Conservation (phyloP, 2,113 vertebrate genomes). For the Stercorarius parasiticus region DNA sequence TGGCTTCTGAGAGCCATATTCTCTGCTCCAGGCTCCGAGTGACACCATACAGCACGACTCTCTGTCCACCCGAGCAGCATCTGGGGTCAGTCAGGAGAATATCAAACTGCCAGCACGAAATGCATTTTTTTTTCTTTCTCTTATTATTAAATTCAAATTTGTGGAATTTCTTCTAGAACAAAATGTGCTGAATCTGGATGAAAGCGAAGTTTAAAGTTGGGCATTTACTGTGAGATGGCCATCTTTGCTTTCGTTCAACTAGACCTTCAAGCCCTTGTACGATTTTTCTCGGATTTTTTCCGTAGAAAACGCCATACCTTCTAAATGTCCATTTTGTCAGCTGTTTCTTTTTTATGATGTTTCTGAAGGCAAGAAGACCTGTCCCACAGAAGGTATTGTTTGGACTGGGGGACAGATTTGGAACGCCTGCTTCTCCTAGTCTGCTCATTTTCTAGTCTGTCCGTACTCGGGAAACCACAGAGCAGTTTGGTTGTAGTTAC, state of each 20-base stretch:
- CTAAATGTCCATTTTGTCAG: neutral
- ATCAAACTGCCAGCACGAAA: neutral
- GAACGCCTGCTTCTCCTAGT: neutral
- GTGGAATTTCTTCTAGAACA: neutral
- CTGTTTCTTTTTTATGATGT: neutral
- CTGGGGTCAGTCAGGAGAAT: neutral
- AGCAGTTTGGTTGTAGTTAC: neutral
- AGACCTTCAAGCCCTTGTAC: neutral
- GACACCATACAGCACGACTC: neutral
- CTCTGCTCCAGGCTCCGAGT: neutral
- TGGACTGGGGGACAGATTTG: neutral
- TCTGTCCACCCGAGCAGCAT: neutral
- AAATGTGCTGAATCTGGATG: neutral
- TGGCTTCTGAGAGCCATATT: fast-evolving
- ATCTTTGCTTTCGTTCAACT: neutral
- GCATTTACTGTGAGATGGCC: neutral
- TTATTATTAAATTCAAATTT: neutral
- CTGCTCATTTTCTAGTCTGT: neutral
- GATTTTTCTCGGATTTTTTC: neutral
- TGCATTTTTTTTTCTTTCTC: too few species aligned
- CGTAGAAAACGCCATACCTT: neutral
- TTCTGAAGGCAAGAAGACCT: neutral
- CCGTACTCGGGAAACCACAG: neutral
- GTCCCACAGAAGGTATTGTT: neutral
- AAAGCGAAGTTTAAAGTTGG: neutral